Conservation (phyloP, 1,140 invertebrate genomes). For the Potamilus streckersoni region DNA sequence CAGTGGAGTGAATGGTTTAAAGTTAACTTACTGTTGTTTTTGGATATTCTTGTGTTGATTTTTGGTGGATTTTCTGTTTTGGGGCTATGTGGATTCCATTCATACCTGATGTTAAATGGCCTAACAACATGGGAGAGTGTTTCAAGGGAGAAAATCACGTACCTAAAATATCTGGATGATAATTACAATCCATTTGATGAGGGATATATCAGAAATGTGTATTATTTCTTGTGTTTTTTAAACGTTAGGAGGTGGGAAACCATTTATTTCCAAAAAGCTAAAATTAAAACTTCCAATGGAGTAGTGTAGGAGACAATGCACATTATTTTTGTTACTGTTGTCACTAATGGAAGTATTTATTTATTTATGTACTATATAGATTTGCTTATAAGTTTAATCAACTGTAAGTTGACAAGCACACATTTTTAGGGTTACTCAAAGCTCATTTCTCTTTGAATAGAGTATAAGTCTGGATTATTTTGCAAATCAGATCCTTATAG, state of each 20-base stretch:
- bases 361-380: too few species aligned
- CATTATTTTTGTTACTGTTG: too few species aligned
- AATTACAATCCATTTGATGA: conserved; percentile 66
- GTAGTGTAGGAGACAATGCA: too few species aligned
- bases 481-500: too few species aligned
- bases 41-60: conserved; percentile 55
- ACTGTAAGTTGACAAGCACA: too few species aligned
- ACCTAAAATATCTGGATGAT: conserved; percentile 63
- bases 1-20: conserved; percentile 58
- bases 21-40: conserved; percentile 52
- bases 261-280: conserved; percentile 52
- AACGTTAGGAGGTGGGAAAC: conserved; percentile 53
- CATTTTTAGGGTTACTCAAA: too few species aligned
- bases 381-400: too few species aligned
- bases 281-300: conserved; percentile 16
- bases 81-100: conserved; percentile 60
- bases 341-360: too few species aligned
- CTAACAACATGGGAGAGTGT: conserved; percentile 66
- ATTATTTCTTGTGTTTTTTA: conserved; percentile 55
- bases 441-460: too few species aligned
- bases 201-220: conserved; percentile 58
- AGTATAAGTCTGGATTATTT: too few species aligned
- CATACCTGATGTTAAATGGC: conserved; percentile 61
- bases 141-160: conserved; percentile 63
- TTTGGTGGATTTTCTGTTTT: conserved; percentile 50